phyloP scores from a whole-genome alignment of 2,113 vertebrate genomes.

The Perca schrenkii region DNA sequence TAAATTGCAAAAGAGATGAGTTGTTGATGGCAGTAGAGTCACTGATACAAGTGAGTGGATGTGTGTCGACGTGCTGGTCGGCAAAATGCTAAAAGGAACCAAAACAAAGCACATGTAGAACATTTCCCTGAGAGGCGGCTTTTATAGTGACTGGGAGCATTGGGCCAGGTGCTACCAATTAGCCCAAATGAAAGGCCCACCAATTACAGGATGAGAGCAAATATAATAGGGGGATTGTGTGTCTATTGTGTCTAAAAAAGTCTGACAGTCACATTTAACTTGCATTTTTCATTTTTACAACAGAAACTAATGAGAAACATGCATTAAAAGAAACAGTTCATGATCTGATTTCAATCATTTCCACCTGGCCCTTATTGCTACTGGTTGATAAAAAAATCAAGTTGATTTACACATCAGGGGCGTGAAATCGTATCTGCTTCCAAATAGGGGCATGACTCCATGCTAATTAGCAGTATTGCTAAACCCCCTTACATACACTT shows the following conservation, averaged over 20 bases:
- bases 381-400: background rate
- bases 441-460: background rate
- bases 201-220: background rate
- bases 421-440: background rate
- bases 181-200: no score
- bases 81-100: background rate
- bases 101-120: background rate
- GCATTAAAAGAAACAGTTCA: conserved; percentile 7
- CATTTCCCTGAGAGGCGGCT: no score
- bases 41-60: background rate
- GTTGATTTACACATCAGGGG: conserved; percentile 15
- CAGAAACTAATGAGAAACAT: conserved; percentile 10
- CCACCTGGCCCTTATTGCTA: background rate
- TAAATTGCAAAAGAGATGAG: background rate
- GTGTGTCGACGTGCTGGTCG: background rate
- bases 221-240: background rate
- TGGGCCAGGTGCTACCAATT: no score
- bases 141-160: no score
- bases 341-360: conserved; percentile 3
- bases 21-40: background rate
- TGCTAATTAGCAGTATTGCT: conserved; percentile 13
- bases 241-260: conserved; percentile 16
- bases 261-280: conserved; percentile 28
- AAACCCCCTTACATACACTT: conserved; percentile 5
- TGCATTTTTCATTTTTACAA: conserved; percentile 41